Evolutionary conservation across 2,888 invertebrate genomes (phyloP).

Genomic region (Rotaria magnacalcarata): DNA sequence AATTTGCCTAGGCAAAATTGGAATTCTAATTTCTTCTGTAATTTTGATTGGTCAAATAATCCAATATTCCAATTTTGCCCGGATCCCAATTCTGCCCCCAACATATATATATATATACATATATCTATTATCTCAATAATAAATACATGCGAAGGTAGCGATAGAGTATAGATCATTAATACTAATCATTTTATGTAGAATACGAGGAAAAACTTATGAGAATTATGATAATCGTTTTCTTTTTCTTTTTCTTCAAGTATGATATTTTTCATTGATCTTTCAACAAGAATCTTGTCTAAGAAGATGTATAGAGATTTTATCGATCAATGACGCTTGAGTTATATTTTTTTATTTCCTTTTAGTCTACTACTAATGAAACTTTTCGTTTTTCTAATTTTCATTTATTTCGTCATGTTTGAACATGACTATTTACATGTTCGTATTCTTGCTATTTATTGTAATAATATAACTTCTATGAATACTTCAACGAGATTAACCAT

Average conservation of each 20-base stretch:
- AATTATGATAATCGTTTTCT: neutral
- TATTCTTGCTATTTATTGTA: neutral
- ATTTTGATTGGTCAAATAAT: no score
- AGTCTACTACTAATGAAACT: neutral
- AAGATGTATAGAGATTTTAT: neutral
- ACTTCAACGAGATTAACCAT: neutral
- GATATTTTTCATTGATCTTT: neutral
- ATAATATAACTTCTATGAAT: neutral
- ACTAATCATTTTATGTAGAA: neutral
- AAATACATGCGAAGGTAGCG: neutral
- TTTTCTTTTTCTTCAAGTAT: neutral
- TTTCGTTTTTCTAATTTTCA: neutral
- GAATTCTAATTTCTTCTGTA: no score
- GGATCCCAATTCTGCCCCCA: no score
- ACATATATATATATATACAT: no score
- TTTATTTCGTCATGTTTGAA: neutral
- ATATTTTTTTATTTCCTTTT: neutral
- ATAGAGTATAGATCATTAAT: neutral
- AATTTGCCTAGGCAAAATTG: no score
- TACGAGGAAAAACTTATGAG: neutral
- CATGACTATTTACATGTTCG: neutral
- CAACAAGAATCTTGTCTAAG: neutral
- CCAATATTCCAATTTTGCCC: no score
- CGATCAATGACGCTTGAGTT: neutral
- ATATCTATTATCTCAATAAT: neutral